A percentile compares a stretch with the other conserved stretches of the same genome.
Conservation (phyloP, 2,797 vertebrate genomes). For the Gallinago solitaria region DNA sequence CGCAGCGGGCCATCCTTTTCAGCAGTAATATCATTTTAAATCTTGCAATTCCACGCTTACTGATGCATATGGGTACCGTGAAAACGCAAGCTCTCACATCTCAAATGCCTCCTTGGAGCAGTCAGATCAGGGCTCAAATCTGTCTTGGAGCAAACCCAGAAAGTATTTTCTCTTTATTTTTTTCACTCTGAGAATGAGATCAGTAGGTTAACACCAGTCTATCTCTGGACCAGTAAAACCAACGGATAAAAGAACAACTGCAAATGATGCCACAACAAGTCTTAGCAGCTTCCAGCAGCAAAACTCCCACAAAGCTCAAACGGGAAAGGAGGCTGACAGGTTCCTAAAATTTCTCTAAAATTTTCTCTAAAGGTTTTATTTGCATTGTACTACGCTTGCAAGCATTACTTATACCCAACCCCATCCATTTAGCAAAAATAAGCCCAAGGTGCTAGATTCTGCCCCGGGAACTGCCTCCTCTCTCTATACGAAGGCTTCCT, state of each 20-base stretch:
- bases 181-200: background rate
- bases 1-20: background rate
- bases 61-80: fast-evolving
- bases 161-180: background rate
- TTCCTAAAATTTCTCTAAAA: background rate
- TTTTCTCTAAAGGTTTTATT: background rate
- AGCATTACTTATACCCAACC: fast-evolving
- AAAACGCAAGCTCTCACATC: background rate
- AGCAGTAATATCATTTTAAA: background rate
- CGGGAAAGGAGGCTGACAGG: background rate
- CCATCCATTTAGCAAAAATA: background rate
- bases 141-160: background rate
- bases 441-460: background rate
- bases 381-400: background rate
- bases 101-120: background rate
- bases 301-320: background rate
- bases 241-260: background rate
- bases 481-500: fast-evolving
- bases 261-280: background rate
- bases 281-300: background rate
- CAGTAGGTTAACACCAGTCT: background rate
- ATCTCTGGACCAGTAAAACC: background rate
- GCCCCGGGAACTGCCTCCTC: background rate
- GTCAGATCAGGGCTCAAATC: background rate
- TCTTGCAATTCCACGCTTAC: background rate